phyloP scores from a whole-genome alignment of 2,888 invertebrate species.

The Drosophila infuscata region DNA sequence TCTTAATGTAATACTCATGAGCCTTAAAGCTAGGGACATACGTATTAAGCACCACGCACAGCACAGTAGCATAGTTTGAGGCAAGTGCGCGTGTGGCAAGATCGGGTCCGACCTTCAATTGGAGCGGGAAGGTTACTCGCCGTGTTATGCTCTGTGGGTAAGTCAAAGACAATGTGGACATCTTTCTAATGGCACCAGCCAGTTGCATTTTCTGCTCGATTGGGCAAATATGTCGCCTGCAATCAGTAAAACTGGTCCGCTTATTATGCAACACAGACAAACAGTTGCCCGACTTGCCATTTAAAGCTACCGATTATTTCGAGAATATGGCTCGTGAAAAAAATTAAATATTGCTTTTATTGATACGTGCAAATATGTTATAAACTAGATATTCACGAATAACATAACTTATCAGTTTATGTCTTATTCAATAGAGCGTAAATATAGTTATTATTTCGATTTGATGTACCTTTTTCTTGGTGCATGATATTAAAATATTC shows the following conservation, averaged over 20 bases:
- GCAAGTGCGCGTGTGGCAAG: conserved; percentile 1
- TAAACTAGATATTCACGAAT: not conserved
- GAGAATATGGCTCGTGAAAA: conserved; percentile 46
- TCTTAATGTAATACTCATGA: not conserved
- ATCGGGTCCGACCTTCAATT: conserved; percentile 48
- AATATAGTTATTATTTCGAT: not conserved
- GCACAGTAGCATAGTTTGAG: conserved; percentile 51
- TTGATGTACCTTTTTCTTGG: not conserved
- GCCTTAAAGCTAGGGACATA: conserved; percentile 24
- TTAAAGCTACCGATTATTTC: conserved; percentile 20
- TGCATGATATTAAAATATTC: not conserved
- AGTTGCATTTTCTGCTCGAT: conserved; percentile 5
- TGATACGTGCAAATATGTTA: not conserved
- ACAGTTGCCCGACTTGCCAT: conserved; percentile 36
- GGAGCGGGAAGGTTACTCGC: conserved; percentile 30
- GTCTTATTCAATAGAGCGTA: not conserved
- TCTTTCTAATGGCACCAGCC: conserved; percentile 50
- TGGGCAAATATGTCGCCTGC: conserved; percentile 14
- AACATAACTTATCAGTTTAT: not conserved
- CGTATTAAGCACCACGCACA: not conserved
- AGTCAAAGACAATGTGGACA: conserved; percentile 37
- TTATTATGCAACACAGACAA: conserved; percentile 58
- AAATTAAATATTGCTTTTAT: not conserved
- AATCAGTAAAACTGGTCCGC: conserved; percentile 55
- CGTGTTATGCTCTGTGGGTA: conserved; percentile 23